Percentiles rank a stretch among this genome's conserved stretches.
phyloP scores from a whole-genome alignment of 2,797 vertebrate genomes.

The Gobio occitaniae region DNA sequence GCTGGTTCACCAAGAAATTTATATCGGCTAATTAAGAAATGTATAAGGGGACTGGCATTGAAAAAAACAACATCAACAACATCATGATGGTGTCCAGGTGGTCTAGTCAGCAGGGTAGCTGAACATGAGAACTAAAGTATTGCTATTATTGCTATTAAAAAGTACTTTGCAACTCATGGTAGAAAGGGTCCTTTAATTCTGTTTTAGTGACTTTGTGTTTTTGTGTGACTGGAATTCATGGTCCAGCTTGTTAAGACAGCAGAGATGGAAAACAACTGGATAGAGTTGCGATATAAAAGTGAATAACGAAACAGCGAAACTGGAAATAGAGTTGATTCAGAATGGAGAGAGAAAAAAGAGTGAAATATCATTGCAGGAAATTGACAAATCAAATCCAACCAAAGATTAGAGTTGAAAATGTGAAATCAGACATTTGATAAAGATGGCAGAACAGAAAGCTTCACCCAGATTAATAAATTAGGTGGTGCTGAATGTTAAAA shows the following conservation, averaged over 20 bases:
- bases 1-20: conserved; percentile 6
- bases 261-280: conserved; percentile 62
- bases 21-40: not conserved
- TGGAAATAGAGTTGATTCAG: conserved; percentile 54
- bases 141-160: not conserved
- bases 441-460: conserved; percentile 61
- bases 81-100: not conserved
- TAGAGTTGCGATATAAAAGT: conserved; percentile 67
- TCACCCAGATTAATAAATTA: conserved; percentile 69
- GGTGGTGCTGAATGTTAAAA: conserved; percentile 63
- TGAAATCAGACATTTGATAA: conserved; percentile 65
- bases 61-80: not conserved
- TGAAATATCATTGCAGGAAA: conserved; percentile 66
- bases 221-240: conserved; percentile 57
- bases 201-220: conserved; percentile 30
- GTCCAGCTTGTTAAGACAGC: conserved; percentile 56
- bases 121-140: not conserved
- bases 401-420: conserved; percentile 62
- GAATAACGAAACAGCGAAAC: conserved; percentile 62
- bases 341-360: conserved; percentile 61
- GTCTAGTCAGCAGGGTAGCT: conserved; percentile 22
- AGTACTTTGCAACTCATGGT: conserved; percentile 33
- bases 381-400: conserved; percentile 53
- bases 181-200: conserved; percentile 48
- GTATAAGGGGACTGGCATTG: too few relatives aligned